A percentile compares a stretch with the other conserved stretches of the same genome.
phyloP scores from a whole-genome alignment of 2,888 invertebrate genomes.

The Calameuta idolon region DNA sequence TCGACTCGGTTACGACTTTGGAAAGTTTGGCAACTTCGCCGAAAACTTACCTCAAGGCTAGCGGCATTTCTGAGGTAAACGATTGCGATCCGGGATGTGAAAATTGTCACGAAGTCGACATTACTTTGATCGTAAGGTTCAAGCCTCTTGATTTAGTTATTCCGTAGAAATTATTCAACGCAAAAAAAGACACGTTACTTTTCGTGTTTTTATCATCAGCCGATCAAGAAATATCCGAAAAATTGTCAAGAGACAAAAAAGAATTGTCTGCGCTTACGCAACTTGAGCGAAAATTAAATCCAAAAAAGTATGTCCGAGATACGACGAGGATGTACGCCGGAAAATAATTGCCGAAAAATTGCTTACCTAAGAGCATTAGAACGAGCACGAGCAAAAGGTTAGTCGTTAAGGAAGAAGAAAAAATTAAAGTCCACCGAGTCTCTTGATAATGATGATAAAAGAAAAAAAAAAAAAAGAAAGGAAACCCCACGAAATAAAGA shows the following conservation, averaged over 20 bases:
- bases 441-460: neutral
- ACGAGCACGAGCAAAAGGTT: slow-evolving; percentile 35
- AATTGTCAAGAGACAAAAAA: neutral
- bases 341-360: slow-evolving; percentile 51
- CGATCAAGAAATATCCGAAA: neutral
- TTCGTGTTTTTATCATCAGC: neutral
- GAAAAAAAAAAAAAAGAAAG: neutral
- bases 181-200: neutral
- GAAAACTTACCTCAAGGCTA: neutral
- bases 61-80: slow-evolving; percentile 27
- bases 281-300: neutral
- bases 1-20: neutral
- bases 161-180: neutral
- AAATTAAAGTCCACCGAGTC: neutral
- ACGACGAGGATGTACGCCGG: slow-evolving; percentile 47
- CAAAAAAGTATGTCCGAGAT: slow-evolving; percentile 37
- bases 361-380: slow-evolving; percentile 37
- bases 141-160: neutral
- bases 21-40: neutral
- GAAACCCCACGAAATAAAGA: neutral
- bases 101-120: slow-evolving; percentile 28
- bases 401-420: neutral
- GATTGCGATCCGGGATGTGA: slow-evolving; percentile 37
- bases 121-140: slow-evolving; percentile 39
- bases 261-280: neutral